Base-by-base conservation (phyloP, 92 coral and sea anemone species). In the Montipora capitata region DNA sequence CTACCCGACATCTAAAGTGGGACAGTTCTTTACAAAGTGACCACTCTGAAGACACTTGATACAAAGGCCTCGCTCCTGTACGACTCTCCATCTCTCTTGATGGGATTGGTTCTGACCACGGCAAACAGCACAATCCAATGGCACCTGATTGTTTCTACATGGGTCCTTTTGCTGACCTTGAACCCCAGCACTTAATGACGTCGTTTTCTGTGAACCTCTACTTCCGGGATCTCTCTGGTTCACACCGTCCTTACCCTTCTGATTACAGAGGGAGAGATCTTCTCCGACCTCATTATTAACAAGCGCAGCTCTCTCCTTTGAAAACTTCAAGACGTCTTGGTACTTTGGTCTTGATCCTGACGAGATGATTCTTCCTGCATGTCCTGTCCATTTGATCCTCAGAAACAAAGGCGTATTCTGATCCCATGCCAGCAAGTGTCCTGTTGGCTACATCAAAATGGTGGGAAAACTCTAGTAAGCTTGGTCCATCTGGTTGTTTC, bases 211-310 rank as follows among this genome's bases (percentile, higher is more conserved):
- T 0, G 61, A 12, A 14, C 7, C 15, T 70, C 74, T 39, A 39
- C 61, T 35, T 18, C 40, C 41, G 2, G 16, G 18, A 20, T 74
- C 74, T 83, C 45, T 77, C 59, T 76, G 65, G 71, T 52, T 82
- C 63, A 20, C 72, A 61, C 42, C 65, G 48, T 39, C 52, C 71
- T 68, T 51, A 42, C 40, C 80, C 91, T 44, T 64, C 74, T 43
- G 35, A 68, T 38, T 63, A 14, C 67, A 12, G 51, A 40, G 68
- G 73, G 48, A 35, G 5, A 91, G 72, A 63, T 88, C 87, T 79
- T 91, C 87, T 42, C 97, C 89, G 68, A 94, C 85, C 72, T 89
- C 94, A 77, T 94, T 88, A 89, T 94, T 92, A 4, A 94, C 84
- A 39, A 94, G 95, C 52, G 54, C 76, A 2, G 95, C 98, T 65